These are phyloP conservation scores for Python bivittatus DNA, from an alignment of 2,113 vertebrate genomes.

Conservation along the genomic window DNA sequence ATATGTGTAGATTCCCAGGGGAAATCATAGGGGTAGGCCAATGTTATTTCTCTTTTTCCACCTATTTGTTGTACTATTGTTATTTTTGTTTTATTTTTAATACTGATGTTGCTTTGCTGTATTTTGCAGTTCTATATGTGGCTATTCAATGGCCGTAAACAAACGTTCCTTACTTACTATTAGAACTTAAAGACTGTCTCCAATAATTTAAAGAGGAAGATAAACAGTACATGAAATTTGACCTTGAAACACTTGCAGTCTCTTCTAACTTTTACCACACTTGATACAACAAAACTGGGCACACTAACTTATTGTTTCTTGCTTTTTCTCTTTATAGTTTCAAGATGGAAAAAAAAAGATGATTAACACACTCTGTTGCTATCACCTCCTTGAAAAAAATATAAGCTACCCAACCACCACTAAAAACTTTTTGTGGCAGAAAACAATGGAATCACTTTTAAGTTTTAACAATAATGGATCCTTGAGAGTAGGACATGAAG, in stretches of 20 bases:
- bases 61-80: neutral
- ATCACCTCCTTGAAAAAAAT: neutral
- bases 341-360: neutral
- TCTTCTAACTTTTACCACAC: neutral
- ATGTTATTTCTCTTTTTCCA: neutral
- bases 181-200: neutral
- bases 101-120: neutral
- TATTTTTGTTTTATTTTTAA: neutral
- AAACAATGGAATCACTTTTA: neutral
- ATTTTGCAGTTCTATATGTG: neutral
- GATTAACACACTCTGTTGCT: neutral
- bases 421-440: neutral
- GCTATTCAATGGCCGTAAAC: neutral
- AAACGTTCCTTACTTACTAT: neutral
- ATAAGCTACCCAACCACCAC: neutral
- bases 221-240: neutral
- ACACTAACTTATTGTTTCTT: neutral
- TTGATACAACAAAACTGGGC: neutral
- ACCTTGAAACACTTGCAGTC: neutral
- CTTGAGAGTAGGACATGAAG: neutral
- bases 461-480: neutral
- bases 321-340: neutral
- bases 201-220: conserved; percentile 26
- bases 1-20: neutral
- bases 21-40: neutral